Evolutionary conservation across 2,797 vertebrate species (phyloP), one percentile per base, ranked within the genome.

Genomic region (Enteromius anoplus): DNA sequence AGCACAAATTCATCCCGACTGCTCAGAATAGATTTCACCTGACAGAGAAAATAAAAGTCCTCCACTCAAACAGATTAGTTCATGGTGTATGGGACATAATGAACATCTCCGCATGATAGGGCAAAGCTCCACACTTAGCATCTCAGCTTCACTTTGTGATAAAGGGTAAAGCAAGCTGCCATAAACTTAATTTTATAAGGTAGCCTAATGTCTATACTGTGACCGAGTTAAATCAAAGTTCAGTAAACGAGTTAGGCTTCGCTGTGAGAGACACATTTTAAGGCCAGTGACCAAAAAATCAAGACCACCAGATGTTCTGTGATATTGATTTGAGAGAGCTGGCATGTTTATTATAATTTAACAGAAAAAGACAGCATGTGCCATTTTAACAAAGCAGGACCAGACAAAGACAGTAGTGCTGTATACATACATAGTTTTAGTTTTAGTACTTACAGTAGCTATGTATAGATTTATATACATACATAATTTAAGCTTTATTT

Each of bases 1-100:
- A n/a, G 49, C 19, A 88, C 88, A 85, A 76, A 85, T 60, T 70
- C 49, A 76, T 85, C 55, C 75, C 15, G n/a, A 12, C 83, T 68
- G 34, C 84, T 80, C 2, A 85, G 81, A 88, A 87, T 86, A 87
- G 81, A 87, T 65, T 68, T 34, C 15, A 34, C 75, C 58, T 81
- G 87, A 85, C 87, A 80, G 29, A 26, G 37, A 75, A 78, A 86
- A 87, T 81, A 84, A 85, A 72, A 84, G 49, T 29, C 75, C 45
- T 51, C 45, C 49, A 53, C 77, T 47, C 64, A 69, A 19, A 68
- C 40, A 79, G 71, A 69, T 42, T 17, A 55, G 68, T 37, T 86
- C 29, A 40, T n/a, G 42, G 55, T 49, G 66, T 65, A 47, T 45
- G n/a, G 32, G 64, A 83, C 76, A 68, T 72, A 14, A 73, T 73